Base-by-base conservation (phyloP, 1,140 invertebrate species). In the Apolygus lucorum region DNA sequence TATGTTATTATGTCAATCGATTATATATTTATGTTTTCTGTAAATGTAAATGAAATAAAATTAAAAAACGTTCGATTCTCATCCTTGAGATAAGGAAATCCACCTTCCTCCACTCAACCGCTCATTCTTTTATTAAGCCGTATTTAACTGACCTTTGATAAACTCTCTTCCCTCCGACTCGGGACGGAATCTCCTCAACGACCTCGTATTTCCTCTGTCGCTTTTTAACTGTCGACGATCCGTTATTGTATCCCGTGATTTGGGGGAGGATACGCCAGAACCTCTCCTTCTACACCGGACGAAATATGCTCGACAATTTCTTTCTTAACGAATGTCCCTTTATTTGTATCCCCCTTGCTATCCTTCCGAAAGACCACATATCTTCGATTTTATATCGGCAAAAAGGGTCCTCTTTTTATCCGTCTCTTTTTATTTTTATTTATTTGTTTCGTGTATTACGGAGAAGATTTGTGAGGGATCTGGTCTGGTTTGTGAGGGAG, bases 101-200 rank as follows among this genome's bases (percentile, higher is more conserved):
- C n/a, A n/a, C n/a, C n/a, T n/a, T n/a, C n/a, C n/a, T n/a, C n/a
- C n/a, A n/a, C n/a, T n/a, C n/a, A n/a, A n/a, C n/a, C n/a, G n/a
- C n/a, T n/a, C n/a, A n/a, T n/a, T n/a, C n/a, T n/a, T n/a, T n/a
- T n/a, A n/a, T n/a, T n/a, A n/a, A n/a, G n/a, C n/a, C n/a, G n/a
- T n/a, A n/a, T n/a, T n/a, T n/a, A n/a, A n/a, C n/a, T n/a, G n/a
- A n/a, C n/a, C n/a, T n/a, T n/a, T n/a, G n/a, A n/a, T n/a, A n/a
- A n/a, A n/a, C n/a, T n/a, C n/a, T n/a, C n/a, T n/a, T n/a, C n/a
- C n/a, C n/a, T n/a, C n/a, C n/a, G n/a, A n/a, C n/a, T 42, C 17
- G 34, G 34, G 17, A 17, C 17, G 17, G 34, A 17, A 42, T 42
- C 72, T 73, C 74, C 73, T 74, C 74, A 62, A 74, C 76, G 74